Evolutionary conservation across 2,888 invertebrate genomes (phyloP).

Genomic region (Thelaira solivaga): DNA sequence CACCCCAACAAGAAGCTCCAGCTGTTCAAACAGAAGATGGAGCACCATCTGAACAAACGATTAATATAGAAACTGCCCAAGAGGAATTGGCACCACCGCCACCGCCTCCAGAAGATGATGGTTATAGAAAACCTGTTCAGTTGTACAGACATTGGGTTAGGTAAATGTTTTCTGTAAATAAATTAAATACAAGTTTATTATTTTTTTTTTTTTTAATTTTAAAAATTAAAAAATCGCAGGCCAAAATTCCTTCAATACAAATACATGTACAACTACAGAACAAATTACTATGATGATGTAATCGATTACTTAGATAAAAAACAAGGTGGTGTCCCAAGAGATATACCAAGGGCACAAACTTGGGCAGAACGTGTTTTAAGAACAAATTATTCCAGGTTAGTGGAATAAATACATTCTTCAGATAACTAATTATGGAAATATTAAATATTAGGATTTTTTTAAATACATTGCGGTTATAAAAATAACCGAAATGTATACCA

Average conservation of each 20-base stretch:
- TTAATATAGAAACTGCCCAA: slow-evolving; percentile 77
- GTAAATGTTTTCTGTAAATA: too few relatives aligned
- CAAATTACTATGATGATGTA: slow-evolving; percentile 91
- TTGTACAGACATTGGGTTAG: slow-evolving; percentile 89
- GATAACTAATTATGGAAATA: too few relatives aligned
- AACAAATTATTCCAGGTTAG: slow-evolving; percentile 79
- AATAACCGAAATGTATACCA: too few relatives aligned
- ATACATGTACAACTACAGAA: slow-evolving; percentile 89
- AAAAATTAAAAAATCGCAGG: slow-evolving; percentile 76
- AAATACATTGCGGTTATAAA: too few relatives aligned
- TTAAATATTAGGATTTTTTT: too few relatives aligned
- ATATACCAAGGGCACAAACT: slow-evolving; percentile 87
- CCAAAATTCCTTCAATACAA: slow-evolving; percentile 89
- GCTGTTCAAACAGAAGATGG: slow-evolving; percentile 71
- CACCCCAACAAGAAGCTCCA: slow-evolving; percentile 65
- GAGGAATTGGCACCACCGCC: slow-evolving; percentile 78
- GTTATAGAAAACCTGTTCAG: slow-evolving; percentile 82
- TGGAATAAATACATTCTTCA: not conserved
- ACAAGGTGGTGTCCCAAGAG: slow-evolving; percentile 82
- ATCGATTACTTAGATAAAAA: slow-evolving; percentile 89
- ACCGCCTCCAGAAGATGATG: slow-evolving; percentile 78
- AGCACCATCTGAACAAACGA: slow-evolving; percentile 61
- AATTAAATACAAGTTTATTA: not conserved
- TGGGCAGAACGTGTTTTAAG: slow-evolving; percentile 90
- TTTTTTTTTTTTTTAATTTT: too few relatives aligned